phyloP scores from a whole-genome alignment of 1,140 invertebrate species.

The Andricus grossulariae region DNA sequence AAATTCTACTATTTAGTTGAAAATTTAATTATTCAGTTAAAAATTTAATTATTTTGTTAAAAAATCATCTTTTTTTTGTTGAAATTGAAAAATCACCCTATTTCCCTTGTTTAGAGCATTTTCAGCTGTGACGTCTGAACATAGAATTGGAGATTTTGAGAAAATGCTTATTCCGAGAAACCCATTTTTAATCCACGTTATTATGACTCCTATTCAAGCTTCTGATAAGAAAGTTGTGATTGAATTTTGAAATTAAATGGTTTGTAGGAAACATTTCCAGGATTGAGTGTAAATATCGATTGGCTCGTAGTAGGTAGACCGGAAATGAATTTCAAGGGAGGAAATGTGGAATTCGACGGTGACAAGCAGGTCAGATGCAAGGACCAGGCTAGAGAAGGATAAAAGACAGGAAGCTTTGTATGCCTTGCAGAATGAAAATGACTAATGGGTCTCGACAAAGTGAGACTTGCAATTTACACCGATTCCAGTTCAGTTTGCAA shows the following conservation, averaged over 20 bases:
- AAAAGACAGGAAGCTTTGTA: slow-evolving; percentile 9
- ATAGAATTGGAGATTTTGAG: too few species aligned
- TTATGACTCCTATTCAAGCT: background rate
- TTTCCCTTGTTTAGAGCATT: too few species aligned
- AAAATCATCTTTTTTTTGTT: too few species aligned
- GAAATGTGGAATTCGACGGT: slow-evolving; percentile 23
- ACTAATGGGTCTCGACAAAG: slow-evolving; percentile 5
- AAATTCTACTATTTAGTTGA: too few species aligned
- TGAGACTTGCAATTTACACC: slow-evolving; percentile 28
- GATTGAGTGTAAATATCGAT: slow-evolving; percentile 7
- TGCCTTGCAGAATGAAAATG: slow-evolving; percentile 1
- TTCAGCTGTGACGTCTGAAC: too few species aligned
- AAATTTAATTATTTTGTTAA: too few species aligned
- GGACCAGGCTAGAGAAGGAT: slow-evolving; percentile 17
- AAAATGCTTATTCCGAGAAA: background rate
- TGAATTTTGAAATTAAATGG: slow-evolving; percentile 5
- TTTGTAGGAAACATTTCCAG: background rate
- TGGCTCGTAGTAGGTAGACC: background rate
- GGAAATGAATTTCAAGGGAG: slow-evolving; percentile 29
- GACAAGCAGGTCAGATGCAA: slow-evolving; percentile 21
- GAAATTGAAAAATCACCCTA: too few species aligned
- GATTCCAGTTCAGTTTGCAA: slow-evolving; percentile 19
- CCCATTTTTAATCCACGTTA: background rate
- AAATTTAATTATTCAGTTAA: too few species aligned
- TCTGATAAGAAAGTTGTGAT: background rate